Evolutionary conservation across 2,113 vertebrate species (phyloP), one percentile per base, ranked within the genome.

Genomic region (Coturnix japonica): DNA sequence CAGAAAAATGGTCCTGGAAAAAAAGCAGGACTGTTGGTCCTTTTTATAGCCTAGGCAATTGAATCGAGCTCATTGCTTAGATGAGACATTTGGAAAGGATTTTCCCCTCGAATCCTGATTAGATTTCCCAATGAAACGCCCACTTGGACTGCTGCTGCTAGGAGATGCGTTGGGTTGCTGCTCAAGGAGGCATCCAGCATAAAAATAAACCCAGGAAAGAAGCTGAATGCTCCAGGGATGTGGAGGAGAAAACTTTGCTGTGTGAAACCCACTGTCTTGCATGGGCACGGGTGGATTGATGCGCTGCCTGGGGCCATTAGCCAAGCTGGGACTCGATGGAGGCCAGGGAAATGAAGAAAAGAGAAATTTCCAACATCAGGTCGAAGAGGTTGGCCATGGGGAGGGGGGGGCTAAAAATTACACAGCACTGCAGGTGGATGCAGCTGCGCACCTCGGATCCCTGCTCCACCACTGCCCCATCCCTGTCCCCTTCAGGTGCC

Each of bases 91-190:
- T 87, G 69, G 93, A 75, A 96, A 90, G 87, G 90, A 91, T 90
- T 94, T 96, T 87, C 85, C 89, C 77, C 71, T 91, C 1, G 7
- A 86, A 95, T 91, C 85, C 74, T 81, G 92, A 91, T 91, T 88
- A 91, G 64, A 92, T 93, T 94, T 90, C 80, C 88, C 86, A 76
- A 53, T 60, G 75, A 94, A 90, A 88, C 17, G 17, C 92, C 90
- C 86, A 46, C 83, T 93, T 83, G 6, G 76, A 31, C 60, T 74
- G 74, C 93, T 67, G 91, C 92, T 94, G 92, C 89, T 90, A 60
- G 91, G 91, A 88, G 89, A 90, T 89, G 25, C 19, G 73, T 33
- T 81, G 84, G 43, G 26, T 83, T 64, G 65, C 2, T 30, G 66
- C 81, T 86, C 61, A 19, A 21, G 66, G 80, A 91, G 57, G 59